A percentile compares a stretch with the other conserved stretches of the same genome.
Conservation (phyloP, 2,113 vertebrate species). For the Sphyrna mokarran region DNA sequence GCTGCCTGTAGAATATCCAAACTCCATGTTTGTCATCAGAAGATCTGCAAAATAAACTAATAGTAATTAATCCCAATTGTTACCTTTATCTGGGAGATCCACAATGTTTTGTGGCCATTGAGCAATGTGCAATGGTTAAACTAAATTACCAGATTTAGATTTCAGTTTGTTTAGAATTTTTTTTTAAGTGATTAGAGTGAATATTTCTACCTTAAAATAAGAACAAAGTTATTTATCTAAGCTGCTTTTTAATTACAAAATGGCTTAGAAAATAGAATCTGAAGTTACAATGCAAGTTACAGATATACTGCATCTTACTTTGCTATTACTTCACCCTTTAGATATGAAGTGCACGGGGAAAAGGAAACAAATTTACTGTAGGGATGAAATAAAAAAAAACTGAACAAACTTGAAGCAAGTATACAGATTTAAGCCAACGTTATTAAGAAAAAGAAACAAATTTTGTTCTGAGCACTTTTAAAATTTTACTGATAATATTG, state of each 20-base stretch:
- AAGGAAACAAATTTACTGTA: neutral
- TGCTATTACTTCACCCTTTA: neutral
- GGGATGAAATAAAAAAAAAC: neutral
- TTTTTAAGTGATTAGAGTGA: neutral
- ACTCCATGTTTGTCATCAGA: neutral
- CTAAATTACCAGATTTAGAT: neutral
- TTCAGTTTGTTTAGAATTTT: neutral
- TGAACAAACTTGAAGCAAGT: constrained; percentile 13
- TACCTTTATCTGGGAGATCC: neutral
- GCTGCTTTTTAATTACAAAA: neutral
- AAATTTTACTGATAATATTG: neutral
- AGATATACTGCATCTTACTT: neutral
- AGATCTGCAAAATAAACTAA: neutral
- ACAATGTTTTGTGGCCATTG: neutral
- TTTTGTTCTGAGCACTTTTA: neutral
- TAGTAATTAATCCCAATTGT: neutral
- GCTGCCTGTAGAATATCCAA: neutral
- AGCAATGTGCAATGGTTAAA: neutral
- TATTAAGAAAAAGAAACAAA: neutral
- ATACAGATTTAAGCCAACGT: neutral
- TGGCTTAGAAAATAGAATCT: neutral
- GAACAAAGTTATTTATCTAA: neutral
- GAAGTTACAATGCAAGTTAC: neutral
- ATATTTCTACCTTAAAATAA: neutral
- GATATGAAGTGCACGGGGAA: neutral